Base-by-base conservation (phyloP, 2,888 invertebrate genomes). In the Anarsia innoxiella region DNA sequence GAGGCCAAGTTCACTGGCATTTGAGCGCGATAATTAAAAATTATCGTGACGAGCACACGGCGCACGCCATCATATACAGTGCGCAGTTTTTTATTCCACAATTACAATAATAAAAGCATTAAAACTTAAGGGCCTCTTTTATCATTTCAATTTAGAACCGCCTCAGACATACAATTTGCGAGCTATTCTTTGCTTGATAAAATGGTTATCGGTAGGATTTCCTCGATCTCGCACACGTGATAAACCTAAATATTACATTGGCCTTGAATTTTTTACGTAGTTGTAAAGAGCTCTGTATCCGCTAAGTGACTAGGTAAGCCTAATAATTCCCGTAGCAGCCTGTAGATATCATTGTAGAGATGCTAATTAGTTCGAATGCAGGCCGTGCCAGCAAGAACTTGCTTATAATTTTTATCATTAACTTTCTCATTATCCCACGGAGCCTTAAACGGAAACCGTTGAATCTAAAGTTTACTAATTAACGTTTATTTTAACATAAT, bases 1-100 rank as follows among this genome's bases (percentile, higher is more conserved):
- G n/a, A 77, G 79, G 76, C 83, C 83, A 84, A 82, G 83, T 83
- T 84, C 83, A 84, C 77, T 83, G 83, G 83, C 84, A 84, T 83
- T 83, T 80, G 76, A 79, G 71, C 66, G 70, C 78, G 78, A 79
- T 83, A 83, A 84, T 83, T 83, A 83, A 84, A 83, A 83, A 83
- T 74, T 79, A 82, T 80, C 78, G 78, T 82, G 82, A 79, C 82
- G 80, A 59, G 72, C 68, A 59, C 66, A 53, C 57, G 63, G 64
- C 72, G 75, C 83, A 83, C 83, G 83, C 82, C 67, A 82, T 73
- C 66, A 57, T 71, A 66, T 66, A 73, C 72, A 72, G 67, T 56
- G 48, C 59, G 68, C 48, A 14, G 10, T 33, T 26, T 26, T 33
- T 33, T 5, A n/a, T 33, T 23, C 15, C 6, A 23, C 5, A 12